phyloP scores from a whole-genome alignment of 2,113 vertebrate species.

The Plecotus auritus region DNA sequence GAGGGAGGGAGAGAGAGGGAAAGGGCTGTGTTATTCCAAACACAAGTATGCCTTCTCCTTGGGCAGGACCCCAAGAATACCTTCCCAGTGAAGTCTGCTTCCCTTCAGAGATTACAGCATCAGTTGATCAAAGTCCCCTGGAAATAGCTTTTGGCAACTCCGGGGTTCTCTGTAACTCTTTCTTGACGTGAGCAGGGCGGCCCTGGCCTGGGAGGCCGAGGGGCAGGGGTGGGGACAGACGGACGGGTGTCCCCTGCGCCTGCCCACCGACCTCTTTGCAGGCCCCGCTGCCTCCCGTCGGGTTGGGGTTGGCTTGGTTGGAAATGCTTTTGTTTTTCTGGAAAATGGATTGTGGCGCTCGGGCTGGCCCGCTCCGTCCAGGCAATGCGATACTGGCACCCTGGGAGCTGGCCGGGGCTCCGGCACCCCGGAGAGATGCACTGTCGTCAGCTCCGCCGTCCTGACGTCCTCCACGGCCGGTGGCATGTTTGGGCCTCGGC shows the following conservation, averaged over 20 bases:
- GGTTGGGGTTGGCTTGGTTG: constrained; percentile 13
- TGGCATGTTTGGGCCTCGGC: constrained; percentile 77
- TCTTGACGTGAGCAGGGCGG: constrained; percentile 19
- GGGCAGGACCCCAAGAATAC: constrained; percentile 85
- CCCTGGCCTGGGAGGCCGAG: constrained; percentile 27
- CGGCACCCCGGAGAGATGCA: constrained; percentile 77
- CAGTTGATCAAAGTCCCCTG: constrained; percentile 85
- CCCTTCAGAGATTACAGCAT: constrained; percentile 84
- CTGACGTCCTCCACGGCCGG: constrained; percentile 70
- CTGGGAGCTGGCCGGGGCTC: constrained; percentile 72
- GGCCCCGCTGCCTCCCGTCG: not conserved
- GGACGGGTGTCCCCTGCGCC: not conserved
- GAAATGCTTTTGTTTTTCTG: constrained; percentile 38
- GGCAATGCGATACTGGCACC: constrained; percentile 76
- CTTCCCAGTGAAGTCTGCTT: constrained; percentile 85
- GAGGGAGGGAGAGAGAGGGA: not conserved
- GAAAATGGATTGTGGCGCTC: constrained; percentile 57
- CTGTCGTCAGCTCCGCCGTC: constrained; percentile 75
- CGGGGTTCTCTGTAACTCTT: constrained; percentile 76
- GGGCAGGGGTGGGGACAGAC: not conserved
- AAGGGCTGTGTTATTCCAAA: constrained; percentile 52
- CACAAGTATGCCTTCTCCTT: constrained; percentile 74
- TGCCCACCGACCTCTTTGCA: not conserved
- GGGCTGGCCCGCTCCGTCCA: constrained; percentile 63
- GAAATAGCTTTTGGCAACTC: constrained; percentile 83